Evolutionary conservation across 2,113 vertebrate genomes (phyloP), one percentile per base, ranked within the genome.

Genomic region (Hyperoodon ampullatus): DNA sequence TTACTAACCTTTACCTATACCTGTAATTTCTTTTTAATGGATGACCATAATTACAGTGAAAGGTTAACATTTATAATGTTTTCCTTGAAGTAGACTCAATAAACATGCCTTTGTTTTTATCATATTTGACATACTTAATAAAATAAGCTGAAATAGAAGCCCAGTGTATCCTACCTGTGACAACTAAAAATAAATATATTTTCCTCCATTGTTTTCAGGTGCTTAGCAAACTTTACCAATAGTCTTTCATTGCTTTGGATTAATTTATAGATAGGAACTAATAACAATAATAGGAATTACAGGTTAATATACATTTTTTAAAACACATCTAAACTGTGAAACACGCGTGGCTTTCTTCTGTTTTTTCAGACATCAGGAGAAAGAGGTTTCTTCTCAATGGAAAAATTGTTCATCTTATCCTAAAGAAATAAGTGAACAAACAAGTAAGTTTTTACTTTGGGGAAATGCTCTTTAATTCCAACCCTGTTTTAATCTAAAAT

Each of bases 351-450:
- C 14, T 90, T 92, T 95, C 94, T 96, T 97, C 78, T 95, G 58
- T 60, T 96, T 96, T 96, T 83, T 90, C 58, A 78, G 63, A 83
- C 66, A 42, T 93, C 65, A 84, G 80, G 66, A 93, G 75, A 94
- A 91, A 70, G 61, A 86, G n/a, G 71, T 58, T 66, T 75, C 80
- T 94, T 97, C 88, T 96, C 80, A 74, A 4, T 83, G 85, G 55
- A 81, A 90, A 70, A 71, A 28, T 11, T 63, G 42, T 55, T 88
- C 78, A 23, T 92, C 65, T 97, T 97, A 98, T 87, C 98, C 98
- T 98, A 18, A 95, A 97, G 90, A 83, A 96, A 84, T 77, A 77
- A 81, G 72, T 85, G 55, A 85, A 94, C 42, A 91, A 60, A 87
- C 75, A 82, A 85, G 23, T 77, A 80, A 81, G 11, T 74, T 90